Base-by-base conservation (phyloP, 2,113 vertebrate genomes). In the Microcebus ravelobensis region DNA sequence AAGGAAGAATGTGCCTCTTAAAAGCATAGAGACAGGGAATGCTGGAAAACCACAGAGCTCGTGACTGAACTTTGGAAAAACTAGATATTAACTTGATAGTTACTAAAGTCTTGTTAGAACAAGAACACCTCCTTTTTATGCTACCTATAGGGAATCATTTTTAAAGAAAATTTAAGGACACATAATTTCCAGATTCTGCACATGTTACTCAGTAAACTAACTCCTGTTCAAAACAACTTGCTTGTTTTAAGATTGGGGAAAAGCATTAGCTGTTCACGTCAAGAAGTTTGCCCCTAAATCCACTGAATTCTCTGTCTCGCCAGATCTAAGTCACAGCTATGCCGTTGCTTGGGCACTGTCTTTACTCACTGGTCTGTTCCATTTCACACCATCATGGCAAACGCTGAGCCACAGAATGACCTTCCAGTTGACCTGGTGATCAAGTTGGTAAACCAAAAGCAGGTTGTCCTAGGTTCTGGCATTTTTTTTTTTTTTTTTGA, bases 1-100 rank as follows among this genome's bases (percentile, higher is more conserved):
- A 97, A 98, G 87, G 83, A 98, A 94, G 21, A 91, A 77, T 61
- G 63, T 81, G 73, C 3, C 80, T 93, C 85, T 52, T 34, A 59
- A 90, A 87, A 81, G n/a, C 36, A 9, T 0, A 21, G 73, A 55
- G 65, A 76, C 5, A 25, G 12, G 34, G 50, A 74, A 93, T 42
- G 11, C 48, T 83, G 31, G 70, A 83, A 96, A 63, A 63, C 17
- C 11, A 73, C 55, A 73, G 29, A 63, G 34, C 27, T 83, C 1
- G 0, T 11, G 6, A 63, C 71, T 50, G 10, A 63, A 63, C 21
- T 55, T 39, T 63, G 23, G 27, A 27, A 18, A 71, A 96, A 74
- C 8, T 9, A 82, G 73, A 70, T 82, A 73, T 18, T 12, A 79
- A n/a, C 50, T 68, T 12, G 13, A 59, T 31, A 45, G 27, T 55